A percentile compares a stretch with the other conserved stretches of the same genome.
These are phyloP conservation scores for Diachasma alloeum DNA, from an alignment of 1,140 invertebrate species.

Conservation along the genomic window DNA sequence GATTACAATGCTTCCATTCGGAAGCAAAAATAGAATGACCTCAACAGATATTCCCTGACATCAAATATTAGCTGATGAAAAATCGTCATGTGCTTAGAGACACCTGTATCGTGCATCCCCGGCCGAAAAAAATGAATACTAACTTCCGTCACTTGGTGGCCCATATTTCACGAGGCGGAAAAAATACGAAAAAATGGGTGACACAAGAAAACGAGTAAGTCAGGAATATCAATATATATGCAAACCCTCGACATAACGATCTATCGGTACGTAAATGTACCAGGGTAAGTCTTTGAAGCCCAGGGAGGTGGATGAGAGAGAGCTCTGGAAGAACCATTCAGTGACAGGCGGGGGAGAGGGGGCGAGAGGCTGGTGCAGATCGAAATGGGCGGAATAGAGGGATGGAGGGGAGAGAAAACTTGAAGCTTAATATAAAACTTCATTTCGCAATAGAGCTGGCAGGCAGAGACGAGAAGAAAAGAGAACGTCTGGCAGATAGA, in stretches of 20 bases:
- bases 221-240: slow-evolving; percentile 64
- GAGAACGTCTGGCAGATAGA: slow-evolving; percentile 48
- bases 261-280: slow-evolving; percentile 64
- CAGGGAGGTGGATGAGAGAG: slow-evolving; percentile 38
- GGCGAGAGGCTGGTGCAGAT: slow-evolving; percentile 6
- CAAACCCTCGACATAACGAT: slow-evolving; percentile 63
- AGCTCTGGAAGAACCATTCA: slow-evolving; percentile 17
- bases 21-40: too few relatives aligned
- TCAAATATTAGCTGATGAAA: neutral
- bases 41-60: neutral
- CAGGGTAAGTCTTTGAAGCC: slow-evolving; percentile 44
- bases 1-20: too few relatives aligned
- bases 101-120: neutral
- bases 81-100: neutral
- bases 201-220: slow-evolving; percentile 20
- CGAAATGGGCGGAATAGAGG: slow-evolving; percentile 28
- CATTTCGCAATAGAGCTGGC: slow-evolving; percentile 62
- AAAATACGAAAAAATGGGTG: neutral
- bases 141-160: neutral
- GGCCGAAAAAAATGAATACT: neutral
- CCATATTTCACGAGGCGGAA: neutral
- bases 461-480: slow-evolving; percentile 48
- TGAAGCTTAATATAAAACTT: slow-evolving; percentile 65
- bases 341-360: neutral
- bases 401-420: slow-evolving; percentile 44